Evolutionary conservation across 1,140 invertebrate species (phyloP).

Genomic region (Agraylea sexmaculata): DNA sequence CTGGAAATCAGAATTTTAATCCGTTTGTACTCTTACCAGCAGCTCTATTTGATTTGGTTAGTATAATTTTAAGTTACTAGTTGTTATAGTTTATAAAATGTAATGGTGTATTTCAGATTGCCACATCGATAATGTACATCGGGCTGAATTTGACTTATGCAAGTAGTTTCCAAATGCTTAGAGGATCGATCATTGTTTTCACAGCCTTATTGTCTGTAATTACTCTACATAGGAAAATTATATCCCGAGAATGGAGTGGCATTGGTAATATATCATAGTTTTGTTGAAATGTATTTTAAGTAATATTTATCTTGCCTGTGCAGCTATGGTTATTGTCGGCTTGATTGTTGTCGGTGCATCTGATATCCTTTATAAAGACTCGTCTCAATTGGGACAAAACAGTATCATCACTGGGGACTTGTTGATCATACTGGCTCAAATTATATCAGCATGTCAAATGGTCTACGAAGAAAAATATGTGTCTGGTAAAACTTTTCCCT

Average conservation of each 20-base stretch:
- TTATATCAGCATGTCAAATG: constrained; percentile 86
- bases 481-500: constrained; percentile 28
- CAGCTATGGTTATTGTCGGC: constrained; percentile 62
- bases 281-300: too few relatives aligned
- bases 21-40: constrained; percentile 74
- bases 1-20: constrained; percentile 61
- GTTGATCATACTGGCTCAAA: constrained; percentile 82
- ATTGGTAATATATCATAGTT: too few relatives aligned
- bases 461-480: constrained; percentile 91
- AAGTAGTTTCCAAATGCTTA: constrained; percentile 94
- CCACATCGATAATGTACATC: constrained; percentile 80
- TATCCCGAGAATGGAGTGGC: constrained; percentile 67
- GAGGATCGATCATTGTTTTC: constrained; percentile 89
- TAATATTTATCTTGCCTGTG: constrained; percentile 14
- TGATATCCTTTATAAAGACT: constrained; percentile 51
- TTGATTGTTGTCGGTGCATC: constrained; percentile 71
- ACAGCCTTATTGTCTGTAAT: constrained; percentile 83
- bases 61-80: constrained; percentile 14
- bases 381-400: constrained; percentile 44
- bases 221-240: constrained; percentile 64
- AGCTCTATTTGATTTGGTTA: constrained; percentile 63
- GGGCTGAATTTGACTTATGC: constrained; percentile 86
- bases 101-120: constrained; percentile 32
- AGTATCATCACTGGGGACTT: constrained; percentile 83
- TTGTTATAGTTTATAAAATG: constrained; percentile 2